A percentile compares a stretch with the other conserved stretches of the same genome.
Evolutionary conservation across 2,113 vertebrate species (phyloP).

Genomic region (Gobius niger): DNA sequence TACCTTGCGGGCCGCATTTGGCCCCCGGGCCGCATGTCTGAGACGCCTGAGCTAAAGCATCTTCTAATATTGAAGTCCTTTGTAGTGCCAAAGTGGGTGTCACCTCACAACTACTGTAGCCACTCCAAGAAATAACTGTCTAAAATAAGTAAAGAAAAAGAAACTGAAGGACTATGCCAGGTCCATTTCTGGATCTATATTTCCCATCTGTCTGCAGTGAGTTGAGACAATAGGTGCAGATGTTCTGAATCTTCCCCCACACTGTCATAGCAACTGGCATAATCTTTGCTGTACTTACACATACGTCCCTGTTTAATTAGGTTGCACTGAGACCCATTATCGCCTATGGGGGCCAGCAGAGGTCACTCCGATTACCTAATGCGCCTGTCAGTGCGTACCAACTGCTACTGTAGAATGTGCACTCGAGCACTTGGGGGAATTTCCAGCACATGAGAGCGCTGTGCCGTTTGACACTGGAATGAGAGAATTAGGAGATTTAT

Average conservation of each 20-base stretch:
- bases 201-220: not conserved
- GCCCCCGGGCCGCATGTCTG: too few relatives aligned
- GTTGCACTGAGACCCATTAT: not conserved
- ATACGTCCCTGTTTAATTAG: not conserved
- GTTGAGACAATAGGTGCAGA: not conserved
- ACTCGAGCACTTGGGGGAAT: constrained; percentile 41
- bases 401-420: constrained; percentile 44
- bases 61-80: too few relatives aligned
- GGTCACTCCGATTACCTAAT: not conserved
- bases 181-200: not conserved
- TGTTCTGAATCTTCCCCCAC: constrained; percentile 1
- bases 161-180: too few relatives aligned
- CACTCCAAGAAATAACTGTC: too few relatives aligned
- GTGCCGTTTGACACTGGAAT: constrained; percentile 67
- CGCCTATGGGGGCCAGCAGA: not conserved
- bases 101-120: too few relatives aligned
- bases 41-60: too few relatives aligned
- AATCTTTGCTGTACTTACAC: not conserved
- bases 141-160: too few relatives aligned
- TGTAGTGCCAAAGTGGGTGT: too few relatives aligned
- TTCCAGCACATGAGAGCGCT: constrained; percentile 57
- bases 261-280: constrained; percentile 6
- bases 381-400: constrained; percentile 9
- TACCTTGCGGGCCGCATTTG: too few relatives aligned
- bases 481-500: constrained; percentile 73